phyloP scores from a whole-genome alignment of 2,113 vertebrate species.

The Brachypodius melanocephalos region DNA sequence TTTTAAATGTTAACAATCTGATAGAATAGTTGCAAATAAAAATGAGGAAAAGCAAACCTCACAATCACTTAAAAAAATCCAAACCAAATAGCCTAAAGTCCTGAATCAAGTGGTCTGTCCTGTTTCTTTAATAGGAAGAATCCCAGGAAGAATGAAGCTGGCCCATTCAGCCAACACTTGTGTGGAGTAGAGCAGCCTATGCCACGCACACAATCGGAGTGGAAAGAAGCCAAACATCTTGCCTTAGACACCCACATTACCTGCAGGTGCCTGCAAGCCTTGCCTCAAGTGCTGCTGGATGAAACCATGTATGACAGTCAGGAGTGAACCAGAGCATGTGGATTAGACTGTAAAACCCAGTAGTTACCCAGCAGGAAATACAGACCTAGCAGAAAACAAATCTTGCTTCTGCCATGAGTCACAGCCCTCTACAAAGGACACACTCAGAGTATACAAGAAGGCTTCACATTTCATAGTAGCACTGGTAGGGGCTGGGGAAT shows the following conservation, averaged over 20 bases:
- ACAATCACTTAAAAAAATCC: background rate
- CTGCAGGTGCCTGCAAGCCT: background rate
- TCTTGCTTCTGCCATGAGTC: background rate
- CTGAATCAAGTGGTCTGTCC: background rate
- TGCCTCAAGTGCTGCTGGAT: background rate
- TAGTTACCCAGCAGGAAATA: background rate
- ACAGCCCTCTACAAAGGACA: background rate
- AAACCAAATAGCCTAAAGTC: background rate
- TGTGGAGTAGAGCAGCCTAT: background rate
- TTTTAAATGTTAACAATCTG: background rate
- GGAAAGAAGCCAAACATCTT: background rate
- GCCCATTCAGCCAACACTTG: background rate
- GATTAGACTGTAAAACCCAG: background rate
- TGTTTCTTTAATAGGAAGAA: background rate
- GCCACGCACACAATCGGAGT: background rate
- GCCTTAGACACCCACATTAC: background rate
- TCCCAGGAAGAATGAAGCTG: background rate
- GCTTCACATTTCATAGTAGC: background rate
- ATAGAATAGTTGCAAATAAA: background rate
- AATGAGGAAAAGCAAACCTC: background rate
- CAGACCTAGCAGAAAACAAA: background rate
- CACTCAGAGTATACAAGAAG: background rate
- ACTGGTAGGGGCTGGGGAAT: background rate
- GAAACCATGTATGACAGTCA: fast-evolving
- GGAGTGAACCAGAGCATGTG: background rate